These are phyloP conservation scores for Brachionus asplanchnoidis DNA, from an alignment of 1,140 invertebrate genomes.

Conservation along the genomic window DNA sequence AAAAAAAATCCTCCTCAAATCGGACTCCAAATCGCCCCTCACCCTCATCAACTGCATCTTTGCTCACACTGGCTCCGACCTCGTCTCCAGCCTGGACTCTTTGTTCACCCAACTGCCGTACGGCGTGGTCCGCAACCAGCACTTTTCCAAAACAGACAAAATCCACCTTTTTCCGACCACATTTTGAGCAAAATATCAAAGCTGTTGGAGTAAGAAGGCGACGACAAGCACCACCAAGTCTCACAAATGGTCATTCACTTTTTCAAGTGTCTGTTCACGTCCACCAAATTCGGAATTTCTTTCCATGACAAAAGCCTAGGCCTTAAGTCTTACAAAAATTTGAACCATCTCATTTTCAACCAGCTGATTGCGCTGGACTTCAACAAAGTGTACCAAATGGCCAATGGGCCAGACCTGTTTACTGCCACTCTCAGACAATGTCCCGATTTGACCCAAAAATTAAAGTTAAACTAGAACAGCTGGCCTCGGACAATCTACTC, in stretches of 20 bases:
- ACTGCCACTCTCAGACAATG: not conserved
- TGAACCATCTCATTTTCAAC: no score
- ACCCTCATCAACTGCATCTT: slow-evolving; percentile 8
- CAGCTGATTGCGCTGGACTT: no score
- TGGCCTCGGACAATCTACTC: not conserved
- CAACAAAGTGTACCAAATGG: no score
- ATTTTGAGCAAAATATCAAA: not conserved
- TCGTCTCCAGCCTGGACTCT: not conserved
- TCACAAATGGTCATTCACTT: not conserved
- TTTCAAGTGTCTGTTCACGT: not conserved
- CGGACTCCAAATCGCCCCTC: not conserved
- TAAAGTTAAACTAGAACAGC: slow-evolving; percentile 13
- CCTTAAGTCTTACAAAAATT: not conserved
- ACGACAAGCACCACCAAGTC: not conserved
- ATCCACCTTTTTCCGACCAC: slow-evolving; percentile 10
- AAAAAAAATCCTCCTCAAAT: not conserved
- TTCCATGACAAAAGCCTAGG: slow-evolving; percentile 20
- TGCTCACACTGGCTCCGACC: not conserved
- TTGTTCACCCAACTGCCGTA: not conserved
- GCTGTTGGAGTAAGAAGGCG: not conserved
- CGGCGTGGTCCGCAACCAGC: not conserved
- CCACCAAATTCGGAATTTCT: not conserved
- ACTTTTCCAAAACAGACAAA: slow-evolving; percentile 19
- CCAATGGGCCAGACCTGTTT: not conserved
- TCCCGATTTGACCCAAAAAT: slow-evolving; percentile 25